Evolutionary conservation across 53 echinoderm and acorn worm genomes (phyloP).

Genomic region (Echinarachnius parma): DNA sequence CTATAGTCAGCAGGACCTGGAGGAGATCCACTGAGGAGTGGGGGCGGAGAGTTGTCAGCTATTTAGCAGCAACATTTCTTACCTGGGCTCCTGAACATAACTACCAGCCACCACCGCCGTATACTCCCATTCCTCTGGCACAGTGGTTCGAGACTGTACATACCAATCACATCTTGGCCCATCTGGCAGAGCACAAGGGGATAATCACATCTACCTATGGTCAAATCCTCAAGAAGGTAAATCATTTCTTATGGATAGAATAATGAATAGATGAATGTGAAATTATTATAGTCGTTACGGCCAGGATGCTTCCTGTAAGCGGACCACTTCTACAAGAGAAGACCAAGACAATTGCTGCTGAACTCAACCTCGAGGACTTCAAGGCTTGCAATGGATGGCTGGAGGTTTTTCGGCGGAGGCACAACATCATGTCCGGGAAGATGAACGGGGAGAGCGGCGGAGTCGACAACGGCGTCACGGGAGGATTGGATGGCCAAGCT

Average conservation of each 20-base stretch:
- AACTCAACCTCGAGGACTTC: too few species aligned
- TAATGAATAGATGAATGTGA: too few species aligned
- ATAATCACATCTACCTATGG: conserved; percentile 39
- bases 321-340: too few species aligned
- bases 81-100: conserved; percentile 29
- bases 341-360: too few species aligned
- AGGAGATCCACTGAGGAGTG: conserved; percentile 59
- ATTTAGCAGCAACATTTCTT: too few species aligned
- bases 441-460: conserved; percentile 49
- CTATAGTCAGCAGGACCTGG: conserved; percentile 43
- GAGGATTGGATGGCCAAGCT: conserved; percentile 40
- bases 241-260: too few species aligned
- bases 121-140: conserved; percentile 36
- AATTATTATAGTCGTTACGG: too few species aligned
- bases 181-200: conserved; percentile 34
- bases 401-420: too few species aligned
- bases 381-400: too few species aligned
- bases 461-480: conserved; percentile 19
- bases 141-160: conserved; percentile 53
- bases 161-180: conserved; percentile 14
- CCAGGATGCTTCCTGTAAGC: too few species aligned
- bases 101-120: conserved; percentile 31
- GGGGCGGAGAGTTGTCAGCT: conserved; percentile 31
- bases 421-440: too few species aligned
- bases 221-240: too few species aligned